Evolutionary conservation across 1,140 invertebrate species (phyloP).

Genomic region (Potamilus streckersoni): DNA sequence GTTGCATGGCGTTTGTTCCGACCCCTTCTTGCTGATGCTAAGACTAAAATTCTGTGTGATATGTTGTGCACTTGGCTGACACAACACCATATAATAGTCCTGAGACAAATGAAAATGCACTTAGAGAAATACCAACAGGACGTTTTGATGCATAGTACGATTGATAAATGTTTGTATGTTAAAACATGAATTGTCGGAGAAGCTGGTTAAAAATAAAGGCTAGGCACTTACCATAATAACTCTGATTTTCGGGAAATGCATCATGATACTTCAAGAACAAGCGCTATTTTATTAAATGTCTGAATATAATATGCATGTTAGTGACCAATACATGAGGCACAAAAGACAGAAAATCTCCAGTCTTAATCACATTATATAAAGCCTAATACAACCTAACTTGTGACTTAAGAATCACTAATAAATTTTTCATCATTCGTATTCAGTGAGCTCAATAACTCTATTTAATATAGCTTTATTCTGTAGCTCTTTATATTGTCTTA

Average conservation of each 20-base stretch:
- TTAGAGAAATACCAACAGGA: constrained; percentile 17
- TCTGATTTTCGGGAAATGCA: not conserved
- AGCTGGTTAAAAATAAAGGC: constrained; percentile 7
- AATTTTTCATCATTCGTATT: constrained; percentile 6
- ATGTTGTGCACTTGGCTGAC: constrained; percentile 19
- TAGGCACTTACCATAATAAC: constrained; percentile 25
- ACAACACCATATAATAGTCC: constrained; percentile 10
- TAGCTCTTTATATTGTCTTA: not conserved
- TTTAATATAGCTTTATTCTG: not conserved
- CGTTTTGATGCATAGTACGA: constrained; percentile 16
- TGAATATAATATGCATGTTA: not conserved
- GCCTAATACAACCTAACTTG: not conserved
- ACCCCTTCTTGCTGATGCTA: constrained; percentile 23
- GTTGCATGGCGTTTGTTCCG: constrained; percentile 5
- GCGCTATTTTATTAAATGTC: not conserved
- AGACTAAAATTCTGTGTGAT: not conserved
- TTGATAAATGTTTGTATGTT: constrained; percentile 18
- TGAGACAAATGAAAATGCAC: constrained; percentile 20
- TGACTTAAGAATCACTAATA: not conserved
- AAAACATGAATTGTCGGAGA: not conserved
- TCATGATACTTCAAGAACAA: constrained; percentile 8
- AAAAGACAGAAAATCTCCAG: constrained; percentile 2
- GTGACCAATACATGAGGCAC: constrained; percentile 15
- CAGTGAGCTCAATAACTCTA: constrained; percentile 2
- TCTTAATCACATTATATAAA: not conserved